Base-by-base conservation (phyloP, 1,140 invertebrate species). In the Drusus annulatus region DNA sequence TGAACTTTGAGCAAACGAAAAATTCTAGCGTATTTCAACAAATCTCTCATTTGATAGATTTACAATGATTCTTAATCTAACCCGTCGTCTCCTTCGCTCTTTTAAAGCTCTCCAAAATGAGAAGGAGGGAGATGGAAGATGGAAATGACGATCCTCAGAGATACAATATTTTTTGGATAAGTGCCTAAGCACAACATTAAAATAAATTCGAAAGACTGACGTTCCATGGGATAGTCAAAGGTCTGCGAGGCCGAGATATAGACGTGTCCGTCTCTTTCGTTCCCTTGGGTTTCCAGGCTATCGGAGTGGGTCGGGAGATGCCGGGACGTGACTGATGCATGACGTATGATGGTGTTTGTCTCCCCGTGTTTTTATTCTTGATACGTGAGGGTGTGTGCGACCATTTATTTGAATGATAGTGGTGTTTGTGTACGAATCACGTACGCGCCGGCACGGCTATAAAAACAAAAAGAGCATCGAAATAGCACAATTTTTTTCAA, bases 121-220 rank as follows among this genome's bases (percentile, higher is more conserved):
- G 54, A 21, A 45, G 19, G 58, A 80, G 28, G 16, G 23, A 56
- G n/a, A 50, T 15, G 36, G 23, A n/a, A n/a, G 68, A 50, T n/a
- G 51, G 52, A n/a, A 58, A 76, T 23, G 54, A n/a, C 54, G 16
- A 62, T 58, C 23, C 76, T 2, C 45, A 51, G 56, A 65, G 76
- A 78, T 69, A 71, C 52, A 79, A 79, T 79, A 79, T 74, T 54
- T 79, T 75, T 63, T 45, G 68, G 71, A 50, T 79, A 79, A 79
- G 73, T 73, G 60, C 65, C 56, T 73, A 75, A 74, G 69, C 80
- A 76, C 76, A 76, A 52, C 80, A 78, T 81, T 78, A 54, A 65
- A 73, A 81, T 81, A 81, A 81, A 81, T 81, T 81, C 77, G 80
- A 81, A 78, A 75, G 80, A 78, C 80, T 81, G 62, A 60, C 63